Evolutionary conservation across 2,797 vertebrate species (phyloP).

Genomic region (Rhyacichthys aspro): DNA sequence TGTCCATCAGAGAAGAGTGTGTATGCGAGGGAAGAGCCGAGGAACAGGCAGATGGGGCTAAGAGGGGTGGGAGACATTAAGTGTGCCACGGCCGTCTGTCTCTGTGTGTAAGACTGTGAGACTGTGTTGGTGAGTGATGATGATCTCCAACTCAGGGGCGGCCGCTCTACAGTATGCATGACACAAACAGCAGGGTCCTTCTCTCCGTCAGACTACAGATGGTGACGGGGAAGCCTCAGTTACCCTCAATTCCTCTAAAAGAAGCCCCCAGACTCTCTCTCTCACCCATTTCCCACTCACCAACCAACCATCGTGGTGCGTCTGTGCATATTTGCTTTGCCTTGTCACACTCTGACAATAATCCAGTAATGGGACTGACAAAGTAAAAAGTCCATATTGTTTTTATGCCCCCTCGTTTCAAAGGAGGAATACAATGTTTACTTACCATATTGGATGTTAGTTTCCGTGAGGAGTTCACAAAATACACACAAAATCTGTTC

Average conservation of each 20-base stretch:
- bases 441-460: background rate
- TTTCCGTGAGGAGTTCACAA: too few relatives aligned
- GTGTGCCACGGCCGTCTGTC: constrained; percentile 60
- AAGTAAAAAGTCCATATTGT: constrained; percentile 50
- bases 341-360: constrained; percentile 56
- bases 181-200: constrained; percentile 76
- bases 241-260: constrained; percentile 37
- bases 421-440: constrained; percentile 10
- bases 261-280: constrained; percentile 24
- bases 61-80: constrained; percentile 70
- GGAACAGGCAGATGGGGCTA: constrained; percentile 69
- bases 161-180: constrained; percentile 67
- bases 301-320: constrained; percentile 25
- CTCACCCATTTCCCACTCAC: constrained; percentile 21
- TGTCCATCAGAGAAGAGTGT: constrained; percentile 45
- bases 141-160: constrained; percentile 65
- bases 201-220: constrained; percentile 63
- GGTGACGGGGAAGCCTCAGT: constrained; percentile 65
- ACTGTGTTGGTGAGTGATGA: constrained; percentile 42
- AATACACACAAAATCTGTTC: too few relatives aligned
- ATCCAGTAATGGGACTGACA: constrained; percentile 56
- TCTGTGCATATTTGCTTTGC: constrained; percentile 57
- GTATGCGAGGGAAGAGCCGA: constrained; percentile 50
- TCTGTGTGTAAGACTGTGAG: constrained; percentile 12
- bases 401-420: constrained; percentile 26